These are phyloP conservation scores for Mallateleia sp. DNA, from an alignment of 2,888 invertebrate genomes.

Conservation along the genomic window DNA sequence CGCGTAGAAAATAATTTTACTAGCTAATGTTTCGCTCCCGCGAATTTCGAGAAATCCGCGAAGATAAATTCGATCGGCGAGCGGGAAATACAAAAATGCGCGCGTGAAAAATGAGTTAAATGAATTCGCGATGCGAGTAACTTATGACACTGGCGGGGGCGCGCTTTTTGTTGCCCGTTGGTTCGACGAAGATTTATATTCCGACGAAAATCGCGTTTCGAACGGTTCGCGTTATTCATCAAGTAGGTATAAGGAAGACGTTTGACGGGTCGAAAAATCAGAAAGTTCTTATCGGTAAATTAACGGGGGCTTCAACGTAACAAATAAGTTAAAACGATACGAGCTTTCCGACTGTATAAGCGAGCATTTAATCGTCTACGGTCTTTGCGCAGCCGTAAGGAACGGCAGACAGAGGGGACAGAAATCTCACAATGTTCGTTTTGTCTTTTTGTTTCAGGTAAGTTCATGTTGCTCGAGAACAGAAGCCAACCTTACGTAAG, in stretches of 20 bases:
- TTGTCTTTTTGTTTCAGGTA: slow-evolving; percentile 76
- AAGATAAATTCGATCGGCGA: slow-evolving; percentile 54
- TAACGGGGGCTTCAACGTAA: slow-evolving; percentile 16
- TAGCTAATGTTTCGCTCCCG: slow-evolving; percentile 43
- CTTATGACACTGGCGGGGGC: slow-evolving; percentile 15
- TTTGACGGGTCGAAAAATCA: slow-evolving; percentile 37
- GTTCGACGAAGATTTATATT: slow-evolving; percentile 38
- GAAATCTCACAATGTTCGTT: slow-evolving; percentile 70
- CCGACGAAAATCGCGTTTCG: not conserved
- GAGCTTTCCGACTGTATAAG: slow-evolving; percentile 63
- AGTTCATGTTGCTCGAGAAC: slow-evolving; percentile 73
- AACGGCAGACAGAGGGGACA: slow-evolving; percentile 42
- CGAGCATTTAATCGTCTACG: slow-evolving; percentile 56
- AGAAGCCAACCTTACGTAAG: slow-evolving; percentile 77
- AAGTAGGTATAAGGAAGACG: slow-evolving; percentile 10
- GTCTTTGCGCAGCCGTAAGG: slow-evolving; percentile 58
- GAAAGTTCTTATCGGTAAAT: slow-evolving; percentile 40
- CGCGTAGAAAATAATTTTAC: slow-evolving; percentile 28
- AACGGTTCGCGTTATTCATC: not conserved
- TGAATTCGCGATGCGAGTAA: slow-evolving; percentile 49
- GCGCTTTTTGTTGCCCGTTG: not conserved
- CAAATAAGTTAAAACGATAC: slow-evolving; percentile 48
- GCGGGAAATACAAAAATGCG: slow-evolving; percentile 35
- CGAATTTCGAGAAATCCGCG: slow-evolving; percentile 1
- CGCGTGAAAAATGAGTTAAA: slow-evolving; percentile 52